Percentiles rank a stretch among this genome's conserved stretches.
Conservation (phyloP, 92 coral and sea anemone genomes). For the Virgularia gustaviana region DNA sequence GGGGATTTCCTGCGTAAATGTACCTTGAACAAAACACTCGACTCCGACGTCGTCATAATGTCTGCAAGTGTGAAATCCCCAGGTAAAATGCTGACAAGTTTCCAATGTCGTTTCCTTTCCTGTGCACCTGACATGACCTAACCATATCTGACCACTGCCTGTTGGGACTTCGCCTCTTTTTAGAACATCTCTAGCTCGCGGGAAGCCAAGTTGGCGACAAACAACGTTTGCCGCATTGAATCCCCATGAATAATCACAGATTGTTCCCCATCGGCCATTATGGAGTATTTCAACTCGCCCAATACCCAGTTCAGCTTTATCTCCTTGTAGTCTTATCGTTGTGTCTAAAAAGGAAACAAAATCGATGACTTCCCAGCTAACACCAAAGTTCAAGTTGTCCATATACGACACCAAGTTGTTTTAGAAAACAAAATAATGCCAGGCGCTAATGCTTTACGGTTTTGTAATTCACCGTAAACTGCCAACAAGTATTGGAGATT, state of each 20-base stretch:
- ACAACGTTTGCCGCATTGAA: constrained; percentile 47
- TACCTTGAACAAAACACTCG: constrained; percentile 9
- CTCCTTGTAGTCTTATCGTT: not conserved
- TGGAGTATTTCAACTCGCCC: constrained; percentile 47
- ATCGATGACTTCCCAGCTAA: too few relatives aligned
- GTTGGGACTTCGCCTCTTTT: constrained; percentile 26
- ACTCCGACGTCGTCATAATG: constrained; percentile 52
- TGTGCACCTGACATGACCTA: constrained; percentile 33
- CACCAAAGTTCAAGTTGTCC: too few relatives aligned
- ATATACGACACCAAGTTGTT: too few relatives aligned
- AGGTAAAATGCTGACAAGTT: constrained; percentile 22
- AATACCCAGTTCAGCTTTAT: not conserved
- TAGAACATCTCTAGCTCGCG: constrained; percentile 8
- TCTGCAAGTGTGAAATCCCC: constrained; percentile 34
- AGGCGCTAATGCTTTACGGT: too few relatives aligned
- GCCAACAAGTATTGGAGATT: too few relatives aligned
- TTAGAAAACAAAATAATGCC: too few relatives aligned
- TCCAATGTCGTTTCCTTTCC: constrained; percentile 34
- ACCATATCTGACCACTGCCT: constrained; percentile 38
- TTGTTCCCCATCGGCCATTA: constrained; percentile 46
- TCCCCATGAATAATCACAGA: constrained; percentile 44
- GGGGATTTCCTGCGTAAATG: too few relatives aligned
- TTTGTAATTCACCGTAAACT: too few relatives aligned
- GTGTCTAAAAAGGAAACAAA: too few relatives aligned
- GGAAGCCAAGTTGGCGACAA: constrained; percentile 52